phyloP scores from a whole-genome alignment of 1,140 invertebrate genomes.

The Drosophila lowei region DNA sequence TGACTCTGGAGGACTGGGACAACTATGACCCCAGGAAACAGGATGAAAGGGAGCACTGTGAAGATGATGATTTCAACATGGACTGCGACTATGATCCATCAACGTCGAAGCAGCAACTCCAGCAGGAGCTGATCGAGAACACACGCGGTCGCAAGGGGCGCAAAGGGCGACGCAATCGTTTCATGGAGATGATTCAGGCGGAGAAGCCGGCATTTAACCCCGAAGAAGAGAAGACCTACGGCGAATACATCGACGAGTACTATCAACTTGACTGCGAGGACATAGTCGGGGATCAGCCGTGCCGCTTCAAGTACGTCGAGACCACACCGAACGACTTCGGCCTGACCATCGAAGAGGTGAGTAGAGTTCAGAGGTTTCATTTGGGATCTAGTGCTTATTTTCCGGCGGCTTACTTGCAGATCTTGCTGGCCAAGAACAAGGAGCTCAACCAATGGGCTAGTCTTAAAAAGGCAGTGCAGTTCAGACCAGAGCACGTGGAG shows the following conservation, averaged over 20 bases:
- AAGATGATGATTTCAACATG: slow-evolving; percentile 94
- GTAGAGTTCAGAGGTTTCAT: not conserved
- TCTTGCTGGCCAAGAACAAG: slow-evolving; percentile 94
- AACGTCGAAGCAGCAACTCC: slow-evolving; percentile 83
- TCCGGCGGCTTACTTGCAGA: slow-evolving; percentile 23
- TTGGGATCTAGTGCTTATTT: not conserved
- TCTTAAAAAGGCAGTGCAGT: slow-evolving; percentile 94
- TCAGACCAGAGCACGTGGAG: slow-evolving; percentile 91
- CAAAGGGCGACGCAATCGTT: slow-evolving; percentile 86
- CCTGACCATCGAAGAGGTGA: slow-evolving; percentile 93
- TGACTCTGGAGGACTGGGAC: slow-evolving; percentile 90
- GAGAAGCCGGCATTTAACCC: slow-evolving; percentile 94
- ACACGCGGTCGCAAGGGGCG: slow-evolving; percentile 86
- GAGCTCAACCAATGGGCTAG: slow-evolving; percentile 98
- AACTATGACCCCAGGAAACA: slow-evolving; percentile 85
- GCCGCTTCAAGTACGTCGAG: slow-evolving; percentile 96
- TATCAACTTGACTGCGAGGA: slow-evolving; percentile 98
- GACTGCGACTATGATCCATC: slow-evolving; percentile 92
- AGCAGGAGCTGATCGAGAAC: slow-evolving; percentile 86
- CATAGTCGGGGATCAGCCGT: slow-evolving; percentile 94
- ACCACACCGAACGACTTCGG: slow-evolving; percentile 96
- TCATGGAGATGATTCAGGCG: slow-evolving; percentile 88
- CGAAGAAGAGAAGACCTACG: slow-evolving; percentile 89
- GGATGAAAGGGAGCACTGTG: slow-evolving; percentile 85
- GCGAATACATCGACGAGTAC: slow-evolving; percentile 96